Conservation (phyloP, 2,113 vertebrate genomes). For the Daphoenositta chrysoptera region DNA sequence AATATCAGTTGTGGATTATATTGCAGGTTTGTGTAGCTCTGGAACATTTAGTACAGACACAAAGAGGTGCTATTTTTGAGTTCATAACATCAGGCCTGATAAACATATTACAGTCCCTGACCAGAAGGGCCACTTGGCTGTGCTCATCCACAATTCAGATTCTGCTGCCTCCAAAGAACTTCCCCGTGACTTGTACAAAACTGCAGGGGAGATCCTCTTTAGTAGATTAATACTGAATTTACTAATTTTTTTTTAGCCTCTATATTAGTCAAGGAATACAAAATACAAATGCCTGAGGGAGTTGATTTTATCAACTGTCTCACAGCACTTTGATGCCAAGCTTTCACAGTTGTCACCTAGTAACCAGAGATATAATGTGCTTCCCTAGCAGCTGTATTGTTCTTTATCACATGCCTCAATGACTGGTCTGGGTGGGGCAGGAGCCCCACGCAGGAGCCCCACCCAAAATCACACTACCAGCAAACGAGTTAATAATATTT, state of each 20-base stretch:
- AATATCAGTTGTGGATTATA: not conserved
- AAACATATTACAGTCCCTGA: not conserved
- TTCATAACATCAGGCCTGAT: not conserved
- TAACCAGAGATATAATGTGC: not conserved
- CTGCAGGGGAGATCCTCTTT: not conserved
- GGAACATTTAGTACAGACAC: not conserved
- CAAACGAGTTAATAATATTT: not conserved
- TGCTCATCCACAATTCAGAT: not conserved
- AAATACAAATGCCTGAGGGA: not conserved
- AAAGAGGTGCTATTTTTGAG: not conserved
- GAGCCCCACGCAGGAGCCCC: too few relatives aligned
- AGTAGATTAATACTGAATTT: not conserved
- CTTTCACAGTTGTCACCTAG: not conserved
- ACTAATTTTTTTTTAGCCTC: not conserved
- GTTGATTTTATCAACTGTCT: not conserved
- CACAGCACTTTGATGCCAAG: not conserved
- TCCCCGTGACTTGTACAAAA: not conserved
- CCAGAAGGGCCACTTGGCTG: not conserved
- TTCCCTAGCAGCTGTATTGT: not conserved
- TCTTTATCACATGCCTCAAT: not conserved
- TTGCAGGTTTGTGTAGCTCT: not conserved
- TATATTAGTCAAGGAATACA: not conserved
- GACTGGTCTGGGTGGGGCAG: accelerated
- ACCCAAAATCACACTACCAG: not conserved
- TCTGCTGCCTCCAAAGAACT: not conserved